Percentiles rank a stretch among this genome's conserved stretches.
Evolutionary conservation across 2,797 vertebrate species (phyloP).

Genomic region (Dipus sagitta): DNA sequence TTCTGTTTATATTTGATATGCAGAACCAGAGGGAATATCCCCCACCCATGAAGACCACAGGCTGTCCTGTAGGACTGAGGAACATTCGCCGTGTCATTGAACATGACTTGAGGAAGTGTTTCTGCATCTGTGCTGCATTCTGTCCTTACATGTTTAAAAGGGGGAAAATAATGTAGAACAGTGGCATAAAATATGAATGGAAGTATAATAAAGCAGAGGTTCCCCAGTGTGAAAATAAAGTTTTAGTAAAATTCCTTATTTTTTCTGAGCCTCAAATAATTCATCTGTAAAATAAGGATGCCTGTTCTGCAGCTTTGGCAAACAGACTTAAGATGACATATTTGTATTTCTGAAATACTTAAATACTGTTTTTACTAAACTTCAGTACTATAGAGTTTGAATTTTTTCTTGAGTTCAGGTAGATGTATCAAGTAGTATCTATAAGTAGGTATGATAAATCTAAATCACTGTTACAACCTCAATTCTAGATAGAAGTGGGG

Average conservation of each 20-base stretch:
- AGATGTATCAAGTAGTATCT: not conserved
- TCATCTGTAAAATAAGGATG: not conserved
- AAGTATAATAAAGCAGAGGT: not conserved
- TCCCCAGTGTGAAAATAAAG: not conserved
- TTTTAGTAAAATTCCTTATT: not conserved
- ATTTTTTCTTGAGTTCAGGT: not conserved
- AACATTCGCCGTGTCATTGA: not conserved
- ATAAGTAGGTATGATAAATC: not conserved
- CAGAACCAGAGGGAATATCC: not conserved
- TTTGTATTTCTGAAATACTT: not conserved
- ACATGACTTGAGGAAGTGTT: not conserved
- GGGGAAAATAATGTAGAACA: not conserved
- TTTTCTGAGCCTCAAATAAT: not conserved
- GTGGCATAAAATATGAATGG: not conserved
- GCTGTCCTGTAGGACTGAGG: fast-evolving
- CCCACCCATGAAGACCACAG: not conserved
- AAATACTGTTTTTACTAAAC: not conserved
- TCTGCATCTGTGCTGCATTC: not conserved
- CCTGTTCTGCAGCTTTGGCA: not conserved
- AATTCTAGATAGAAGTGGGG: not conserved
- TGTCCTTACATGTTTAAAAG: not conserved
- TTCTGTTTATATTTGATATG: not conserved
- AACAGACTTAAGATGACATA: not conserved
- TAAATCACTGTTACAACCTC: not conserved
- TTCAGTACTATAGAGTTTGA: not conserved